phyloP scores from a whole-genome alignment of 2,888 invertebrate genomes.

The Sycophila texana region DNA sequence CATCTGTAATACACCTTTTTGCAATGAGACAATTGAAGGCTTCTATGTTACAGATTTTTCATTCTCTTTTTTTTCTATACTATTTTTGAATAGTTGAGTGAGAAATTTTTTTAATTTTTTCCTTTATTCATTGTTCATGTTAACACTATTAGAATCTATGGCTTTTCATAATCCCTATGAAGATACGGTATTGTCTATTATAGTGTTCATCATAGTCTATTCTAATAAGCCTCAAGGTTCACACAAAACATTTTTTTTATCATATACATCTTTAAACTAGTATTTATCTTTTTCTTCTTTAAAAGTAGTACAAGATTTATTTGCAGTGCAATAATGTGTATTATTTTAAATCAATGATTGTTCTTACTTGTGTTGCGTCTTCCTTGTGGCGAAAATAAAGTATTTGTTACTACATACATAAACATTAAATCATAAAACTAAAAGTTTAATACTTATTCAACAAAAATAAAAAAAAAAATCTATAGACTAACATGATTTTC shows the following conservation, averaged over 20 bases:
- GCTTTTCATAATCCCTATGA: slow-evolving; percentile 57
- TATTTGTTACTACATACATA: background rate
- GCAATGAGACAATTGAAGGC: slow-evolving; percentile 23
- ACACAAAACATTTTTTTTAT: slow-evolving; percentile 40
- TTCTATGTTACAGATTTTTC: slow-evolving; percentile 44
- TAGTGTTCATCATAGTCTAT: slow-evolving; percentile 61
- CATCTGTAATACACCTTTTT: slow-evolving; percentile 9
- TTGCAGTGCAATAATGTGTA: background rate
- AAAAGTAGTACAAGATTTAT: too few relatives aligned
- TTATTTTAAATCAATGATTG: background rate
- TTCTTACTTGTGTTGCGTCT: slow-evolving; percentile 22
- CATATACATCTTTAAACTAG: too few relatives aligned
- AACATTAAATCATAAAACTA: slow-evolving; percentile 32
- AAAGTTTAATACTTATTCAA: slow-evolving; percentile 26
- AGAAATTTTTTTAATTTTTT: slow-evolving; percentile 43
- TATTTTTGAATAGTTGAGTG: slow-evolving; percentile 62
- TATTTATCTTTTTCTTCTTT: too few relatives aligned
- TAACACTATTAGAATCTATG: slow-evolving; percentile 57
- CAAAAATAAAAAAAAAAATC: slow-evolving; percentile 41
- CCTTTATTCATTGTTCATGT: slow-evolving; percentile 55
- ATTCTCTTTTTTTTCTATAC: slow-evolving; percentile 55
- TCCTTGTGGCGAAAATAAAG: slow-evolving; percentile 40
- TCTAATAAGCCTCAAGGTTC: slow-evolving; percentile 47
- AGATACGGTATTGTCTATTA: slow-evolving; percentile 71
- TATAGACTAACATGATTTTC: slow-evolving; percentile 29